A percentile compares a stretch with the other conserved stretches of the same genome.
phyloP scores from a whole-genome alignment of 2,113 vertebrate species.

The Anoplopoma fimbria region DNA sequence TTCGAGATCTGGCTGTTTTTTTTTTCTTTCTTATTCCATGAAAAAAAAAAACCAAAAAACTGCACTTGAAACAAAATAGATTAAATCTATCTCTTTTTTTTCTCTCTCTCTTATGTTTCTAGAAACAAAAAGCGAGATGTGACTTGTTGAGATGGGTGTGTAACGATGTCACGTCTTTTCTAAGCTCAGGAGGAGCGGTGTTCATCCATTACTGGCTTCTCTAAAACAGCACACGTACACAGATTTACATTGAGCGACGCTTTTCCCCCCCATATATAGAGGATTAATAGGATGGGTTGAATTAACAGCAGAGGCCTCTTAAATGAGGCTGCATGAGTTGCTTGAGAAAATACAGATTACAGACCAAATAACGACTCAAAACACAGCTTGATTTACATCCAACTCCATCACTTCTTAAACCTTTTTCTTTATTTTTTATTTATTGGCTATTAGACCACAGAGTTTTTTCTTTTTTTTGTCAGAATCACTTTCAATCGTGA shows the following conservation, averaged over 20 bases:
- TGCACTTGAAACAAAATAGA: neutral
- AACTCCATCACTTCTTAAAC: neutral
- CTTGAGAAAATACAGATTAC: neutral
- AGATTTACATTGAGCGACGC: neutral
- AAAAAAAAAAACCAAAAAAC: neutral
- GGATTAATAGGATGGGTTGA: neutral
- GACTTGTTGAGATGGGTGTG: constrained; percentile 18
- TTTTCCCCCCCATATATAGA: neutral
- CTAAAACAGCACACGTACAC: neutral
- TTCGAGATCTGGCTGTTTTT: neutral
- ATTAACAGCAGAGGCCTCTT: neutral
- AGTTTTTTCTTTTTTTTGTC: neutral
- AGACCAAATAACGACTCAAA: neutral
- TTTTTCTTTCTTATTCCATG: neutral
- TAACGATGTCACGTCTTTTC: constrained; percentile 25
- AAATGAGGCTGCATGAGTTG: neutral
- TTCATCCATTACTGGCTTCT: constrained; percentile 33
- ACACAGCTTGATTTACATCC: neutral
- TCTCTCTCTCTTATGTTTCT: neutral
- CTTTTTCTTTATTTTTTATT: no score
- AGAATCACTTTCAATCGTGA: neutral
- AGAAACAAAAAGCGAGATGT: neutral
- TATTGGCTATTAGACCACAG: neutral
- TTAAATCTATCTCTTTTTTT: neutral
- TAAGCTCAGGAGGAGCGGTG: constrained; percentile 16